These are phyloP conservation scores for Pseudococcus viburni DNA, from an alignment of 2,888 invertebrate species.

Conservation along the genomic window DNA sequence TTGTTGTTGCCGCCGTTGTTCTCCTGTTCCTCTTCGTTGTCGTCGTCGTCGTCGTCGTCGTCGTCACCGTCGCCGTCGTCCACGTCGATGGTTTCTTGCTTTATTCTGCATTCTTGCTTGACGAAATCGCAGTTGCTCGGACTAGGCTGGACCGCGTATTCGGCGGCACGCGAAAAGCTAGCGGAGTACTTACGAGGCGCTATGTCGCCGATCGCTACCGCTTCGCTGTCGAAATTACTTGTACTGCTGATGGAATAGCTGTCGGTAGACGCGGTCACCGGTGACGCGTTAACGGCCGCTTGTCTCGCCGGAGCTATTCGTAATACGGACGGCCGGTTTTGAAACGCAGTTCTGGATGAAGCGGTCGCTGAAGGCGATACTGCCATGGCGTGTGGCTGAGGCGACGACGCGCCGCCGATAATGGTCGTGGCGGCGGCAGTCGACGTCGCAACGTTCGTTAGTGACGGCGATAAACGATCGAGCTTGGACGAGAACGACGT, in stretches of 20 bases:
- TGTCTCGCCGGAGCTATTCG: conserved; percentile 68
- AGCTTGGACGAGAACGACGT: neutral
- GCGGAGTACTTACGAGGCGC: conserved; percentile 1
- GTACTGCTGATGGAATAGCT: neutral
- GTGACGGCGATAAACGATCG: conserved; percentile 4
- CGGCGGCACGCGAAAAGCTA: neutral
- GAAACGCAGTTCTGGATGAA: conserved; percentile 20
- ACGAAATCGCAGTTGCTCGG: neutral
- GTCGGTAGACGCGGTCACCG: neutral
- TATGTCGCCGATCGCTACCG: neutral
- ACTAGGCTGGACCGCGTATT: neutral
- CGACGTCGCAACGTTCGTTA: conserved; percentile 59
- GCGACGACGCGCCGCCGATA: conserved; percentile 25
- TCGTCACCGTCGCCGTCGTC: neutral
- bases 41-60: neutral
- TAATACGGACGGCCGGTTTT: conserved; percentile 68
- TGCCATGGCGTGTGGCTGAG: neutral
- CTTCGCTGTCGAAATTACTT: conserved; percentile 54
- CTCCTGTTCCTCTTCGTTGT: neutral
- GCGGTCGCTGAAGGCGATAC: conserved; percentile 45
- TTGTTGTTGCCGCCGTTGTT: neutral
- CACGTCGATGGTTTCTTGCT: conserved; percentile 43
- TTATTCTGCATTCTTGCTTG: conserved; percentile 6
- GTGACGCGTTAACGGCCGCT: neutral
- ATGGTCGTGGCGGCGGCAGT: neutral